Evolutionary conservation across 2,888 invertebrate species (phyloP), one percentile per base, ranked within the genome.

Genomic region (Erpobdella octoculata): DNA sequence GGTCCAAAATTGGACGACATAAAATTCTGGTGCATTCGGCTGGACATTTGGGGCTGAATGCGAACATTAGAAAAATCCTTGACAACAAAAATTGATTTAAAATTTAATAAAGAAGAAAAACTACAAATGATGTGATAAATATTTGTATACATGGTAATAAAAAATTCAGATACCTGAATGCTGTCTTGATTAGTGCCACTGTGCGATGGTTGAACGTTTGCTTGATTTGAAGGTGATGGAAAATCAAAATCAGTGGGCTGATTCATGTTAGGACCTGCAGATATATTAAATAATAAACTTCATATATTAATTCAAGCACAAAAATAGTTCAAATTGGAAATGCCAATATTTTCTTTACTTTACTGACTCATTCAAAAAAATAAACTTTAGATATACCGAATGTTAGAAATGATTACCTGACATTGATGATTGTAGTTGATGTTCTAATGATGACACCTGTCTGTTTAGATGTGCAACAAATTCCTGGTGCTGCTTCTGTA

Each of bases 401-500:
- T n/a, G n/a, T n/a, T n/a, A n/a, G n/a, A n/a, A n/a, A n/a, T n/a
- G n/a, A n/a, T n/a, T n/a, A n/a, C n/a, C n/a, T n/a, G n/a, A n/a
- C n/a, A n/a, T n/a, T n/a, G n/a, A n/a, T n/a, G n/a, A n/a, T n/a
- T 48, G 69, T 35, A 74, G 74, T 74, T 83, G 83, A 35, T 81
- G 81, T 74, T 83, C 83, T 48, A 81, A 78, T 62, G 79, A 79
- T 66, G 85, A 79, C 83, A 86, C 76, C 84, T 86, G 74, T 12
- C 73, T 74, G 72, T 79, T 78, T 6, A 94, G 90, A 84, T 97
- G 97, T 73, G 89, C 88, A 15, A 93, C 91, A 82, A 94, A 97
- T 15, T 94, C 91, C 83, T 93, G 91, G 85, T 98, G 97, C 81
- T 98, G 97, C 53, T 90, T 88, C 85, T 93, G 90, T 80, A 93